Evolutionary conservation across 1,140 invertebrate genomes (phyloP).

Genomic region (Chrysoperla carnea): DNA sequence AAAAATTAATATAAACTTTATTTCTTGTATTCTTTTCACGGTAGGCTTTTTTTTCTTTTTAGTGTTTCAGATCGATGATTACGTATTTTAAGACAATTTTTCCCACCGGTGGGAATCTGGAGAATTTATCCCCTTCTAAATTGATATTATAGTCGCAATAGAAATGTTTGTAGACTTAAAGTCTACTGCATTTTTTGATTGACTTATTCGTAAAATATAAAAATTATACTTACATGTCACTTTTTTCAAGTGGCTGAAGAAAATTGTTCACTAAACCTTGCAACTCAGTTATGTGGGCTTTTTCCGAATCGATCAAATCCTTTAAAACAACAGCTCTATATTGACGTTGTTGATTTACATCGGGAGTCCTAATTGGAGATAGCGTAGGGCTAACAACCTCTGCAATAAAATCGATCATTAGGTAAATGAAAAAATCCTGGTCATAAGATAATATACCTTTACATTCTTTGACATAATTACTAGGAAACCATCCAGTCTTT

Average conservation of each 20-base stretch:
- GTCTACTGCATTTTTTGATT: too few species aligned
- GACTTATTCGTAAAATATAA: too few species aligned
- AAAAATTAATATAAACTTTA: too few species aligned
- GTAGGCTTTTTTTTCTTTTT: too few species aligned
- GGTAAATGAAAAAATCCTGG: constrained; percentile 1
- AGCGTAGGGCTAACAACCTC: constrained; percentile 30
- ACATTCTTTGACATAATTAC: constrained; percentile 87
- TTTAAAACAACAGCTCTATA: constrained; percentile 73
- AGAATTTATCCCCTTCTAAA: too few species aligned
- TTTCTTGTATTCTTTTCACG: too few species aligned
- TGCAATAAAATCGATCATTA: constrained; percentile 14
- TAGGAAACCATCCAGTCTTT: constrained; percentile 96
- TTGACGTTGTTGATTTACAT: constrained; percentile 45
- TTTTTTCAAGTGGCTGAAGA: constrained; percentile 63
- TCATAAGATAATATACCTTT: constrained; percentile 33
- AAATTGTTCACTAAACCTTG: constrained; percentile 71
- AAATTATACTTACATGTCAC: constrained; percentile 55
- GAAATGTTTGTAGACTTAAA: too few species aligned
- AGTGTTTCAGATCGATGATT: too few species aligned
- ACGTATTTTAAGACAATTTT: too few species aligned
- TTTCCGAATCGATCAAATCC: constrained; percentile 85
- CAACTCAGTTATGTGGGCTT: constrained; percentile 72
- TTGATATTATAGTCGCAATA: too few species aligned
- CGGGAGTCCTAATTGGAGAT: constrained; percentile 37
- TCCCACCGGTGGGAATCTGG: too few species aligned